Evolutionary conservation across 2,113 vertebrate species (phyloP).

Genomic region (Rhinopomastus cyanomelas): DNA sequence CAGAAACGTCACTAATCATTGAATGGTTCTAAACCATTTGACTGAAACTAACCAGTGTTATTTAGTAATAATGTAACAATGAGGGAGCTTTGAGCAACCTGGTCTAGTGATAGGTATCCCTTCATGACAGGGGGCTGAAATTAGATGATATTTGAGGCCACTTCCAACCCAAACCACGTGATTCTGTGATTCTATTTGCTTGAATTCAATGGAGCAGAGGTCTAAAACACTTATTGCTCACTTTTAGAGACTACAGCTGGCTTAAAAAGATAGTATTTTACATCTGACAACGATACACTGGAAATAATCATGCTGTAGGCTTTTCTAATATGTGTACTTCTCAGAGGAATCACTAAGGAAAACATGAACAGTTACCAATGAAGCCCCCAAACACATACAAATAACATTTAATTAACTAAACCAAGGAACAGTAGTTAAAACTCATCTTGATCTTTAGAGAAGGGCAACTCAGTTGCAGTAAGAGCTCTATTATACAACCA

Average conservation of each 20-base stretch:
- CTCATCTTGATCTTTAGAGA: background rate
- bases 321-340: background rate
- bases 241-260: background rate
- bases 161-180: too few species aligned
- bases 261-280: background rate
- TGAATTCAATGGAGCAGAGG: background rate
- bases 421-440: background rate
- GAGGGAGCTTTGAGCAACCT: too few species aligned
- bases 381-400: background rate
- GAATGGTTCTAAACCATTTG: background rate
- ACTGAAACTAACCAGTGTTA: background rate
- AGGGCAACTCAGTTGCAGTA: background rate
- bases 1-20: background rate
- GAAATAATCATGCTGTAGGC: background rate
- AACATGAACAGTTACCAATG: background rate
- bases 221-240: background rate
- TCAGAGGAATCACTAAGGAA: background rate
- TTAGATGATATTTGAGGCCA: too few species aligned
- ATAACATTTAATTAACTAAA: background rate
- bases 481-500: background rate
- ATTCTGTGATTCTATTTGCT: too few species aligned
- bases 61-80: too few species aligned
- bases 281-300: background rate
- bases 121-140: too few species aligned
- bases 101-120: too few species aligned